Base-by-base conservation (phyloP, 2,797 vertebrate species). In the Champsocephalus esox region DNA sequence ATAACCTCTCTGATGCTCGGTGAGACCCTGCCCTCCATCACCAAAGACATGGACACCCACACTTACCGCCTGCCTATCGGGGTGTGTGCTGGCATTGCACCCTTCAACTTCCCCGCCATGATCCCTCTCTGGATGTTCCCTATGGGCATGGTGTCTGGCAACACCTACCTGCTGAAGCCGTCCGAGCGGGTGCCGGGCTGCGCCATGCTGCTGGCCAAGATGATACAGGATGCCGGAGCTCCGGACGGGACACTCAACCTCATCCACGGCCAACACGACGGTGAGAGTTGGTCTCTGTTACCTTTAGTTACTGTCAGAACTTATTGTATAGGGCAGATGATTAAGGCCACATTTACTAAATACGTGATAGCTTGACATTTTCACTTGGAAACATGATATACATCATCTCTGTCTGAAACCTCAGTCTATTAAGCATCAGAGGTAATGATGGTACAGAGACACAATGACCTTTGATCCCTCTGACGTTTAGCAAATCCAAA, bases 51-150 rank as follows among this genome's bases (percentile, higher is more conserved):
- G 97, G 98, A 99, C 93, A 97, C 95, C 72, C 96, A 92, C 74
- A 98, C 97, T 56, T 98, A 95, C 88, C 96, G 97, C 5, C 84
- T 98, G 78, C 98, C 98, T 28, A 83, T 99, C 4, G 98, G 98
- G 0, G 97, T 99, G 21, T 98, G 97, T 14, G 97, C 97, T 3
- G 98, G 98, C 72, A 97, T 99, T 3, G 95, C 98, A 13, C 98
- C 98, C 0, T 99, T 99, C 91, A 99, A 98, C 90, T 99, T 99
- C 89, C 98, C 98, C 0, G 97, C 97, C 85, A 99, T 99, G 98
- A 98, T 99, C 87, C 98, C 98, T 38, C 95, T 99, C 41, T 99
- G 97, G 98, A 99, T 99, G 98, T 98, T 98, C 83, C 98, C 98
- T 34, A 94, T 99, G 96, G 97, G 96, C 61, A 95, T 98, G 96